A percentile compares a stretch with the other conserved stretches of the same genome.
phyloP scores from a whole-genome alignment of 2,113 vertebrate genomes.

The Lathamus discolor region DNA sequence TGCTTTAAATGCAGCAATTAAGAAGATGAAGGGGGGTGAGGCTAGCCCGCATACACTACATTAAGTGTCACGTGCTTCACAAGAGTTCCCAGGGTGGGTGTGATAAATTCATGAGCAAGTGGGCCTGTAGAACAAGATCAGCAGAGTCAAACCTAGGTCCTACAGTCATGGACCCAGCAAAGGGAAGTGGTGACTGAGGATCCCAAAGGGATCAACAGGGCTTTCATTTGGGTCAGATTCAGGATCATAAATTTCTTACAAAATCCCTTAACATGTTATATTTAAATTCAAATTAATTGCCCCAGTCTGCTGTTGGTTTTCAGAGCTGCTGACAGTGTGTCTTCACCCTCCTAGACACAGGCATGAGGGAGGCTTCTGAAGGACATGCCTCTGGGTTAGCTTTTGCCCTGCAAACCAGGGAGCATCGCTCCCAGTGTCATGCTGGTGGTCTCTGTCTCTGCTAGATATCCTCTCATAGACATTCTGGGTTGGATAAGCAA shows the following conservation, averaged over 20 bases:
- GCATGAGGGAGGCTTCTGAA: neutral
- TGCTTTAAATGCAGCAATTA: neutral
- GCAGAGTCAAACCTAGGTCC: neutral
- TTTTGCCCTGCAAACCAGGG: neutral
- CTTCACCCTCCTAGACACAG: neutral
- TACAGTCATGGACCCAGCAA: neutral
- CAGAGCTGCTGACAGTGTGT: neutral
- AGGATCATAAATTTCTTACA: neutral
- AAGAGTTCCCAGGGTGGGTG: neutral
- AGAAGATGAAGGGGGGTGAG: neutral
- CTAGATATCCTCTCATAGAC: neutral
- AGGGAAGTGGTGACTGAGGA: neutral
- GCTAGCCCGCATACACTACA: rapidly evolving
- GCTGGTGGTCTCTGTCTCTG: neutral
- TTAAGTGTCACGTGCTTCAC: neutral
- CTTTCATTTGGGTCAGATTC: neutral
- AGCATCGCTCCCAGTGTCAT: rapidly evolving
- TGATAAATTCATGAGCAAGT: neutral
- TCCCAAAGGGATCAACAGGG: neutral
- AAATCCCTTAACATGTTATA: neutral
- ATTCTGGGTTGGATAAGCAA: neutral
- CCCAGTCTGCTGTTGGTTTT: neutral
- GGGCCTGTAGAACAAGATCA: neutral
- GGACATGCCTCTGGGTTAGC: neutral
- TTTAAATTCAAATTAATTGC: neutral